Evolutionary conservation across 2,113 vertebrate genomes (phyloP).

Genomic region (Heloderma charlesbogerti): DNA sequence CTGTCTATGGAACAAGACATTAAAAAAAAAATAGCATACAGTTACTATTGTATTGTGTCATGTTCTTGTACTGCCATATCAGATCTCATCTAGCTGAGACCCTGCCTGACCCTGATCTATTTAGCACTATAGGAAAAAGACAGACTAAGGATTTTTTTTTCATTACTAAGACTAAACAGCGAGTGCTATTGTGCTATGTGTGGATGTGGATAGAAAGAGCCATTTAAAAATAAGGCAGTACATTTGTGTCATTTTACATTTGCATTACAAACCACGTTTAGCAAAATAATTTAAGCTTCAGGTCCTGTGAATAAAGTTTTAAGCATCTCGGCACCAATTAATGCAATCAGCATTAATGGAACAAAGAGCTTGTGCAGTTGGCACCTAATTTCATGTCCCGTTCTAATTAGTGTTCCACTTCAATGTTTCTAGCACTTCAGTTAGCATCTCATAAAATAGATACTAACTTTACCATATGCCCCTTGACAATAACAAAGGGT

Average conservation of each 20-base stretch:
- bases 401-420: background rate
- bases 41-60: background rate
- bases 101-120: background rate
- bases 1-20: slow-evolving; percentile 76
- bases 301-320: background rate
- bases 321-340: background rate
- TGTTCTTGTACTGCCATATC: background rate
- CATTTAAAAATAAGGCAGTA: background rate
- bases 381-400: background rate
- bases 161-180: background rate
- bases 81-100: background rate
- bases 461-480: background rate
- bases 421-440: background rate
- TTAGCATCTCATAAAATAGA: background rate
- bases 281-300: background rate
- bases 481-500: background rate
- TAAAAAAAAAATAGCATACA: background rate
- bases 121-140: background rate
- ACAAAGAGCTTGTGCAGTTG: background rate
- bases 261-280: background rate
- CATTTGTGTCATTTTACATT: background rate
- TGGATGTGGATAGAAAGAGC: background rate
- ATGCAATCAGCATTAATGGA: background rate
- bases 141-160: background rate
- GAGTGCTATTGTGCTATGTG: background rate